Conservation (phyloP, 2,888 invertebrate genomes). For the Euproctis similis region DNA sequence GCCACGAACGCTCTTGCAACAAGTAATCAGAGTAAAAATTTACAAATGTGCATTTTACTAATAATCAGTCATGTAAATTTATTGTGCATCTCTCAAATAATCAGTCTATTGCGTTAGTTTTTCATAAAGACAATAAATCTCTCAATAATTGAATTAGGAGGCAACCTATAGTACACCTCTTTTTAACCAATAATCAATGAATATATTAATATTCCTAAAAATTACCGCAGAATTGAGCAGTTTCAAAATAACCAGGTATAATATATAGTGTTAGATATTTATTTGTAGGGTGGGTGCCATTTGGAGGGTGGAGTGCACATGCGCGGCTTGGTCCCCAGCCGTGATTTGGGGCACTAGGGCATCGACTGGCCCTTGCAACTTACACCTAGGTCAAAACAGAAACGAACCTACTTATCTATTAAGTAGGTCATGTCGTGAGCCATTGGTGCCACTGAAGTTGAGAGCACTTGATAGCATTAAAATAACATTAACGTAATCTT, state of each 20-base stretch:
- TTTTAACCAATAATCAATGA: too few species aligned
- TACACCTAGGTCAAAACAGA: slow-evolving; percentile 41
- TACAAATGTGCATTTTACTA: too few species aligned
- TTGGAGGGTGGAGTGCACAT: slow-evolving; percentile 40
- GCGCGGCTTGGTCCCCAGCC: slow-evolving; percentile 36
- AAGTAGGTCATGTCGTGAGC: slow-evolving; percentile 48
- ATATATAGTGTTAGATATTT: too few species aligned
- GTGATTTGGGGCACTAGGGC: slow-evolving; percentile 59
- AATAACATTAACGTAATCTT: slow-evolving; percentile 1
- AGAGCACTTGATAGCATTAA: slow-evolving; percentile 10
- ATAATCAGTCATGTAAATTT: too few species aligned
- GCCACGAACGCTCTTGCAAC: too few species aligned
- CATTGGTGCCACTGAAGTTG: slow-evolving; percentile 19
- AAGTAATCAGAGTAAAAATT: too few species aligned
- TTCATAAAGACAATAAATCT: too few species aligned
- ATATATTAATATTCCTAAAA: too few species aligned
- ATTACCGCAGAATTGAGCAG: slow-evolving; percentile 18
- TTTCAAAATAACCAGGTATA: slow-evolving; percentile 7
- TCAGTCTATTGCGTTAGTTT: too few species aligned
- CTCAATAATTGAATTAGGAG: too few species aligned
- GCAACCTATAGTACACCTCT: too few species aligned
- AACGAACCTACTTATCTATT: slow-evolving; percentile 28
- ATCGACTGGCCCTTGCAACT: slow-evolving; percentile 48
- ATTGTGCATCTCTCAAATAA: too few species aligned
- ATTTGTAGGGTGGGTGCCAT: slow-evolving; percentile 28